Base-by-base conservation (phyloP, 2,113 vertebrate species). In the Tricholaema leucomelas region DNA sequence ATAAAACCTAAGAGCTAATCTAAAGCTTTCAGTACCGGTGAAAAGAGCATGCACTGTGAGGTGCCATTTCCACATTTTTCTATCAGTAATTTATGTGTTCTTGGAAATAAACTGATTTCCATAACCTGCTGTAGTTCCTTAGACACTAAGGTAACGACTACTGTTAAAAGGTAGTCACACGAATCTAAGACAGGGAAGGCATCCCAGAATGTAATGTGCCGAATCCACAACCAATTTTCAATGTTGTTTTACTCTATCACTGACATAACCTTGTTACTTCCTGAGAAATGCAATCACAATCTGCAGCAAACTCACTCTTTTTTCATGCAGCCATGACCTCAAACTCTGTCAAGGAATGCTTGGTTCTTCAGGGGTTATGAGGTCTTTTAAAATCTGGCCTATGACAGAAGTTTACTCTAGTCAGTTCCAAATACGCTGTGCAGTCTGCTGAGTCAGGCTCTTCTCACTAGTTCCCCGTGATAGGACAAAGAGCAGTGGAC, bases 261-360 rank as follows among this genome's bases (percentile, higher is more conserved):
- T 44, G 46, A 42, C 8, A 70, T 58, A 0, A 58, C 10, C 55
- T 82, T 0, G 0, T 8, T 61, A 42, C 40, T 77, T 87, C 90
- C 59, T 65, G 31, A 74, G 60, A 74, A 50, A 61, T 7, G 27
- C 28, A 77, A 77, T 3, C 31, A 65, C 44, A 35, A 15, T 76
- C 66, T 36, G 61, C 46, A 75, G 48, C 44, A n/a, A 65, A 75
- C 82, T 94, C 90, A 89, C 82, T 94, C 85, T 79, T 88, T 94
- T 66, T 65, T 87, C 75, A 67, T 12, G 56, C 85, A 91, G 80
- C 73, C 87, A 90, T 71, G 95, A 97, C 76, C 96, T 96, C 66
- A 93, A 23, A 77, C 80, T 81, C 78, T 55, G 96, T 86, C 48
- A 86, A 76, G 60, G 81, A 91, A 91, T 36, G 31, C 36, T 46